phyloP scores from a whole-genome alignment of 2,888 invertebrate species.

The Cybosia mesomella region DNA sequence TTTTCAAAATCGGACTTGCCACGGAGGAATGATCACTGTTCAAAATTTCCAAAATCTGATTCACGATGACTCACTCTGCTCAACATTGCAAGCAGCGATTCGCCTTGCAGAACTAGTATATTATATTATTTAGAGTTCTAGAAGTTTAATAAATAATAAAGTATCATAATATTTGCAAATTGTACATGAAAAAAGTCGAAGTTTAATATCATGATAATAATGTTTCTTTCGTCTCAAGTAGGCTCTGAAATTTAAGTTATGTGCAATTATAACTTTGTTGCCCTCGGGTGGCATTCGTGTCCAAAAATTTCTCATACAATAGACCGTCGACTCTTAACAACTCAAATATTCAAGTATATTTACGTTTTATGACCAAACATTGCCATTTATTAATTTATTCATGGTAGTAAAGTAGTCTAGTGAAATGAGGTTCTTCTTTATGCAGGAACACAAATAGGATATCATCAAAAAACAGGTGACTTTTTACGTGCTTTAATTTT shows the following conservation, averaged over 20 bases:
- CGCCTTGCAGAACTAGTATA: too few species aligned
- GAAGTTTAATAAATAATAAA: background rate
- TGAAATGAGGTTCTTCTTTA: conserved; percentile 1
- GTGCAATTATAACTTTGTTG: conserved; percentile 27
- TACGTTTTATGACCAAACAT: conserved; percentile 7
- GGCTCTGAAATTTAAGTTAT: conserved; percentile 24
- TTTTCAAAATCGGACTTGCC: too few species aligned
- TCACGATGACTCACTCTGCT: too few species aligned
- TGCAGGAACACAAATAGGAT: background rate
- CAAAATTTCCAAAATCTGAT: too few species aligned
- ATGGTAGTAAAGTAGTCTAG: background rate
- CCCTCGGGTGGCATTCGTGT: conserved; percentile 21
- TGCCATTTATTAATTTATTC: background rate
- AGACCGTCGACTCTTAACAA: conserved; percentile 14
- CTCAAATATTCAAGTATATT: conserved; percentile 17
- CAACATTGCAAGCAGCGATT: too few species aligned
- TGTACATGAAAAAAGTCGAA: background rate
- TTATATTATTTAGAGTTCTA: background rate
- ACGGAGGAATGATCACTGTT: too few species aligned
- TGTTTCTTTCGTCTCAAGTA: conserved; percentile 8
- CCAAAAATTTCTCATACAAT: conserved; percentile 19
- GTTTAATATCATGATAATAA: conserved; percentile 13
- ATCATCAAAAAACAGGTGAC: background rate
- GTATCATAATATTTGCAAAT: background rate
- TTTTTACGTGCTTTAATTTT: conserved; percentile 41